These are phyloP conservation scores for Numenius phaeopus DNA, from an alignment of 2,797 vertebrate genomes.

Conservation along the genomic window DNA sequence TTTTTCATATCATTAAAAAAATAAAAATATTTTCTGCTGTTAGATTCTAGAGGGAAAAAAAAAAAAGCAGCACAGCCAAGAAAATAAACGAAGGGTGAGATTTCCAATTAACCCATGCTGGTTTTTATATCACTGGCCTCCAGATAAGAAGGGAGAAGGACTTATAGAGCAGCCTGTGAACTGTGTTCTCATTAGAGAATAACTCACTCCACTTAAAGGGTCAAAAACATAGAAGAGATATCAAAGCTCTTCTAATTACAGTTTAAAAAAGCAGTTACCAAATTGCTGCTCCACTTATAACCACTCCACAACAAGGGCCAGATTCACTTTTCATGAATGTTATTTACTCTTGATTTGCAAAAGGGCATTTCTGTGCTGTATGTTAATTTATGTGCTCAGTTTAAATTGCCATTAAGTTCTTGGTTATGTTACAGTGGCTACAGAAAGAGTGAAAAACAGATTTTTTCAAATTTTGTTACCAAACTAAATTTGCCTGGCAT, in stretches of 20 bases:
- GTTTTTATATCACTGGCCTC: not conserved
- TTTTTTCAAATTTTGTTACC: not conserved
- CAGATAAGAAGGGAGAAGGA: not conserved
- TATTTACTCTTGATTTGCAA: not conserved
- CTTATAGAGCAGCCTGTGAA: not conserved
- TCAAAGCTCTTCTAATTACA: not conserved
- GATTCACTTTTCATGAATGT: not conserved
- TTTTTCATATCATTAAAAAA: not conserved
- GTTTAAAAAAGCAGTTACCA: not conserved
- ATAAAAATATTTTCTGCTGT: not conserved
- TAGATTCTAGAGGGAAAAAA: not conserved
- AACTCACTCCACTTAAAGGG: not conserved
- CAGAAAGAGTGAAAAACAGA: not conserved
- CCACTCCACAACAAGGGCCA: not conserved
- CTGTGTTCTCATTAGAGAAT: not conserved
- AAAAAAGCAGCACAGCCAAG: not conserved
- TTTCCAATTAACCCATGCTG: not conserved
- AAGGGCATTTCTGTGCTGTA: not conserved
- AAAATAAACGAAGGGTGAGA: not conserved
- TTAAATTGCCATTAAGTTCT: not conserved
- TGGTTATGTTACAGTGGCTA: not conserved
- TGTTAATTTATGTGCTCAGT: not conserved
- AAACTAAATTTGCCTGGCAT: not conserved
- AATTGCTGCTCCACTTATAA: not conserved
- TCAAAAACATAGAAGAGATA: not conserved